Percentiles rank a stretch among this genome's conserved stretches.
These are phyloP conservation scores for Cantharis rustica DNA, from an alignment of 2,888 invertebrate species.

Conservation along the genomic window DNA sequence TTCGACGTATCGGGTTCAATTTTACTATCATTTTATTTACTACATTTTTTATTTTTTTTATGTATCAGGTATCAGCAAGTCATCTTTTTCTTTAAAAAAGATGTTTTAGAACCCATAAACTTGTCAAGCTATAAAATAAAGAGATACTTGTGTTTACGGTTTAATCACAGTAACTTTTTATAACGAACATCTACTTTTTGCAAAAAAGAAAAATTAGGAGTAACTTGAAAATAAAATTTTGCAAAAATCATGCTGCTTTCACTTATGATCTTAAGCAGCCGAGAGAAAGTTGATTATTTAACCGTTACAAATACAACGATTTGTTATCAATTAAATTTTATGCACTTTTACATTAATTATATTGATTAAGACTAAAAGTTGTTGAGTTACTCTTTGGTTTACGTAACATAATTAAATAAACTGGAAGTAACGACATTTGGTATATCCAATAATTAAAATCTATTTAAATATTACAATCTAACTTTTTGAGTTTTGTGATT, in stretches of 20 bases:
- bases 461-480: background rate
- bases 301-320: background rate
- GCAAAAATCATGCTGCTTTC: background rate
- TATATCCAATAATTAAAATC: background rate
- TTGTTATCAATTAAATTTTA: background rate
- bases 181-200: background rate
- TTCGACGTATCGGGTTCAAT: background rate
- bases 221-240: background rate
- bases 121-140: background rate
- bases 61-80: background rate
- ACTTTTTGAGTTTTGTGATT: background rate
- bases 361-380: background rate
- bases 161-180: background rate
- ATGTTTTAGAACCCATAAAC: background rate
- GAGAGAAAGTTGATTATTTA: conserved; percentile 3
- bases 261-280: background rate
- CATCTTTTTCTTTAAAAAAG: background rate
- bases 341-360: background rate
- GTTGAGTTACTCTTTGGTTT: background rate
- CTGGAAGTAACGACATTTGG: background rate
- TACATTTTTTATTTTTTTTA: background rate
- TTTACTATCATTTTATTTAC: background rate
- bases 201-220: background rate
- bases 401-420: background rate
- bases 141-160: background rate